These are phyloP conservation scores for Adrianichthys oophorus DNA, from an alignment of 2,797 vertebrate genomes.

Conservation along the genomic window DNA sequence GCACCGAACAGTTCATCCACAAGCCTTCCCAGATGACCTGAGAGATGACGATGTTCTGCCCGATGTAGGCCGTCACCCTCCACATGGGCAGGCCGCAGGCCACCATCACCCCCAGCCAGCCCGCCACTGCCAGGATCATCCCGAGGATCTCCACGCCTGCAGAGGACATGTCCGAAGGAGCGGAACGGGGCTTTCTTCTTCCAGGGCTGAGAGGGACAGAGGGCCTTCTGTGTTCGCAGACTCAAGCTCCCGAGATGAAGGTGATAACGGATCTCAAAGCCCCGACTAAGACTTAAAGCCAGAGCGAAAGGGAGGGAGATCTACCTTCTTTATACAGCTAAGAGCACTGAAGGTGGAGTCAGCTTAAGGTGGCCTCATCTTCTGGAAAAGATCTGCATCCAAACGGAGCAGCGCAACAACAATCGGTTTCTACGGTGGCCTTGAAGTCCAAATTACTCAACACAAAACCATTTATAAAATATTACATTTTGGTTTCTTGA, in stretches of 20 bases:
- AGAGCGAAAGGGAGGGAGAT: constrained; percentile 59
- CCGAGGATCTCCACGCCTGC: constrained; percentile 81
- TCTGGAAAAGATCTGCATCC: no score
- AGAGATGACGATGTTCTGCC: constrained; percentile 84
- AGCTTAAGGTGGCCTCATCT: constrained; percentile 65
- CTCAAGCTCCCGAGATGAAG: constrained; percentile 65
- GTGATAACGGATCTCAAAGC: constrained; percentile 71
- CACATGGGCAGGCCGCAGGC: constrained; percentile 84
- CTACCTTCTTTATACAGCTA: constrained; percentile 79
- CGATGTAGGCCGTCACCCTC: constrained; percentile 80
- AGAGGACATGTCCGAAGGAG: constrained; percentile 70
- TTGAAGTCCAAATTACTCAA: no score
- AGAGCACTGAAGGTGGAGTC: constrained; percentile 83
- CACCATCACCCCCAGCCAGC: constrained; percentile 83
- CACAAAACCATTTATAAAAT: no score
- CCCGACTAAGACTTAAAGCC: constrained; percentile 56
- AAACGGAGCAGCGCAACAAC: no score
- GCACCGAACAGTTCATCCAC: constrained; percentile 85
- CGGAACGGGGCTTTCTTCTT: constrained; percentile 6
- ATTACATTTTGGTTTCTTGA: no score
- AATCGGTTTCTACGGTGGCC: no score
- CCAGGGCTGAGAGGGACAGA: constrained; percentile 43
- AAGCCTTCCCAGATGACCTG: constrained; percentile 85
- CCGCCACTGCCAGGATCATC: constrained; percentile 79
- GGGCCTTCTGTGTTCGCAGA: constrained; percentile 63